Percentiles rank a stretch among this genome's conserved stretches.
phyloP scores from a whole-genome alignment of 2,888 invertebrate species.

The Anthoptus insignis region DNA sequence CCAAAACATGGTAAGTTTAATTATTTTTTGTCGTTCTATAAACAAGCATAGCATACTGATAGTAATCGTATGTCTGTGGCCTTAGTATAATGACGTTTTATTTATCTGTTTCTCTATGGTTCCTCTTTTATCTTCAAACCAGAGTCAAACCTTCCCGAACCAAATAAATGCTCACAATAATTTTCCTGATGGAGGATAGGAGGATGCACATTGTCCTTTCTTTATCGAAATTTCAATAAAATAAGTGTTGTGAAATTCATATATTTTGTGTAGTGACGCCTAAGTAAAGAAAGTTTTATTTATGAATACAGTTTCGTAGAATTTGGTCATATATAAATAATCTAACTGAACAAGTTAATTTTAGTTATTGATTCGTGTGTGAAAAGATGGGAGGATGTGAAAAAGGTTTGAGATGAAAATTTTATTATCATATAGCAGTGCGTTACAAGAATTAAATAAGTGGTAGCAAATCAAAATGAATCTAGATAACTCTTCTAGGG shows the following conservation, averaged over 20 bases:
- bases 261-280: not conserved
- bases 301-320: not conserved
- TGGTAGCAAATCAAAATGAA: constrained; percentile 71
- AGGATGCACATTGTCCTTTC: constrained; percentile 12
- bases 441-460: constrained; percentile 45
- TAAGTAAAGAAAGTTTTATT: not conserved
- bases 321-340: no score
- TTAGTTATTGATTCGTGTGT: constrained; percentile 71
- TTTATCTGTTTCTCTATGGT: no score
- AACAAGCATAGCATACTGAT: no score
- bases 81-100: no score
- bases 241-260: constrained; percentile 1
- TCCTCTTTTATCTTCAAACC: no score
- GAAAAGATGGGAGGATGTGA: constrained; percentile 68
- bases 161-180: not conserved
- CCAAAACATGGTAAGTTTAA: no score
- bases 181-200: constrained; percentile 12
- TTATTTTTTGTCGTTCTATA: no score
- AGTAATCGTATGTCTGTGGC: no score
- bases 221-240: constrained; percentile 13
- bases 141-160: no score
- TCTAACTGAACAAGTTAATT: constrained; percentile 44
- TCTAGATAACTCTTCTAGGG: constrained; percentile 80
- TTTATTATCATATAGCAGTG: constrained; percentile 14
- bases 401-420: constrained; percentile 62